Percentiles rank a stretch among this genome's conserved stretches.
These are phyloP conservation scores for Nylanderia fulva DNA, from an alignment of 1,140 invertebrate species.

Conservation along the genomic window DNA sequence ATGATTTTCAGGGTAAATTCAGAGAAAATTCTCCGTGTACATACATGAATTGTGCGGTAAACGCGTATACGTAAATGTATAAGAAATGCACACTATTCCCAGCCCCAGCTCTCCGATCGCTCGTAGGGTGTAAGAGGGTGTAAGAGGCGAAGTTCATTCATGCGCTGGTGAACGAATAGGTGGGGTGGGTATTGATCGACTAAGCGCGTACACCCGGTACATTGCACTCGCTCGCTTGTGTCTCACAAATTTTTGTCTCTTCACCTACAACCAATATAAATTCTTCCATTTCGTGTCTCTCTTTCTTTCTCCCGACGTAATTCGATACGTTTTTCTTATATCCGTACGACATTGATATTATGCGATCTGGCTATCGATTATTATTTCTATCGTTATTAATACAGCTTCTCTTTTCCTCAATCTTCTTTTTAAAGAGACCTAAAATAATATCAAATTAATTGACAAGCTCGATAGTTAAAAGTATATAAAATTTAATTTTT, in stretches of 20 bases:
- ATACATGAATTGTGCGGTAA: no score
- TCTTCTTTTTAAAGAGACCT: neutral
- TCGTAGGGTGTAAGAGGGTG: slow-evolving; percentile 77
- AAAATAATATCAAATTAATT: no score
- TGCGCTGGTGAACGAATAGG: slow-evolving; percentile 82
- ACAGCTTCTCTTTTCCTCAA: no score
- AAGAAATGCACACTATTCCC: neutral
- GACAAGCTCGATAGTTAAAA: no score
- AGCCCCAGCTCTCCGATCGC: neutral
- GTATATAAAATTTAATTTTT: no score
- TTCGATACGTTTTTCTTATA: no score
- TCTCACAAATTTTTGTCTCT: slow-evolving; percentile 72
- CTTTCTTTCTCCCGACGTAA: neutral
- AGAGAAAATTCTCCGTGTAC: no score
- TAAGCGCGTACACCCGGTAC: slow-evolving; percentile 69
- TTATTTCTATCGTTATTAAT: no score
- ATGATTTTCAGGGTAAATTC: no score
- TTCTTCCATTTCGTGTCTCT: neutral
- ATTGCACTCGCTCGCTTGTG: slow-evolving; percentile 68
- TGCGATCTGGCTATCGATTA: no score
- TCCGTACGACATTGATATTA: no score
- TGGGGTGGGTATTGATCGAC: slow-evolving; percentile 84
- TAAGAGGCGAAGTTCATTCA: slow-evolving; percentile 85
- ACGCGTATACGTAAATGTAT: no score
- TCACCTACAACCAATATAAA: neutral